Base-by-base conservation (phyloP, 1,140 invertebrate species). In the Solenopsis invicta region DNA sequence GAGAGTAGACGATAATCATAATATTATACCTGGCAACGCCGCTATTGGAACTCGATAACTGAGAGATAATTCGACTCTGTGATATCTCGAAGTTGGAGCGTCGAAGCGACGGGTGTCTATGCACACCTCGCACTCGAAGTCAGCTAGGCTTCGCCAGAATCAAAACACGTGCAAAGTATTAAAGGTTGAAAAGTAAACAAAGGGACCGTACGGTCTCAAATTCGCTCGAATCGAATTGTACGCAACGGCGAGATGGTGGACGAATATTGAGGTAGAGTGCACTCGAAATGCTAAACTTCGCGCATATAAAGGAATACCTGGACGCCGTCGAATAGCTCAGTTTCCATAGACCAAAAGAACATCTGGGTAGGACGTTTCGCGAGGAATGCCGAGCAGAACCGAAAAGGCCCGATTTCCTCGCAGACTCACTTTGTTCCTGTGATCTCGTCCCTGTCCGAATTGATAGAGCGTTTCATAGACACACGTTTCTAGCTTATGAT, bases 371-470 rank as follows among this genome's bases (percentile, higher is more conserved):
- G 62, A 13, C 8, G 2, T 66, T 64, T 6, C 18, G 48, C 45
- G 45, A 67, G 13, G 9, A 5, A 52, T 52, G 66, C 76, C 61
- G 76, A 66, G 2, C 4, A 34, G 16, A 48, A 64, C 62, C 56
- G 75, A 77, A 45, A 6, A 77, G 41, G 10, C 37, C 75, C 56
- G 75, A 77, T 64, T 64, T 62, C 18, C 6, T 41, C 16, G 29
- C 5, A 5, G 10, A 4, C 59, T 18, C 41, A 41, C 34, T 75
- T 56, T 77, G 41, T 56, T 10, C 62, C 5, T 21, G 34, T 48
- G 37, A 45, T 76, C 21, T 45, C 56, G 13, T 45, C 21, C 52
- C 34, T 64, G 41, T 48, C 24, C 8, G 37, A n/a, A 34, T 45
- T 77, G 75, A 64, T 9, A 64, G 2, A 29, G 41, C 24, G 45